Conservation (phyloP, 92 coral and sea anemone species). For the Bergia sp. region DNA sequence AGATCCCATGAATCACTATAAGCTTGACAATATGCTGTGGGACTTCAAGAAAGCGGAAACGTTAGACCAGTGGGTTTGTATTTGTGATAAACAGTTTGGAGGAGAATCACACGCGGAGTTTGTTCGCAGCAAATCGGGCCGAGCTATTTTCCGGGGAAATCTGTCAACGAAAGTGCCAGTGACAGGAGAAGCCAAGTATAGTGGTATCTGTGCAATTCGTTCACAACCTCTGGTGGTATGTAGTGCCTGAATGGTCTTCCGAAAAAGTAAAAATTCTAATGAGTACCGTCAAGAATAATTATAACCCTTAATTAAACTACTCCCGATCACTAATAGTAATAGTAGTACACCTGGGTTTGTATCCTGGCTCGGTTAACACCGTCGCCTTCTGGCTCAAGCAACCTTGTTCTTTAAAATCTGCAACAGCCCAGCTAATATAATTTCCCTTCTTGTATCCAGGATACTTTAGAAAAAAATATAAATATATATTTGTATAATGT, state of each 20-base stretch:
- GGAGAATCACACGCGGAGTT: conserved; percentile 87
- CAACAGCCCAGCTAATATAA: no score
- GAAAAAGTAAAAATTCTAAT: no score
- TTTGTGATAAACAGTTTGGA: conserved; percentile 90
- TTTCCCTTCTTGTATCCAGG: no score
- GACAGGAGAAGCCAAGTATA: conserved; percentile 81
- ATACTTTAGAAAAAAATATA: no score
- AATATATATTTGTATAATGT: no score
- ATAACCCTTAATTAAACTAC: no score
- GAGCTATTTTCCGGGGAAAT: conserved; percentile 82
- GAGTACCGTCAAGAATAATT: no score
- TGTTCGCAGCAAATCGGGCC: conserved; percentile 73
- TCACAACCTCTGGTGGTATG: conserved; percentile 89
- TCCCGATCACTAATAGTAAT: no score
- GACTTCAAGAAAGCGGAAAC: conserved; percentile 75
- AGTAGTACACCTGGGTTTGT: no score
- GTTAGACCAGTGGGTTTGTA: conserved; percentile 79
- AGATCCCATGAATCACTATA: conserved; percentile 84
- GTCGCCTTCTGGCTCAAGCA: no score
- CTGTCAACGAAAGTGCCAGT: conserved; percentile 85
- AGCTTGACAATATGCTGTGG: conserved; percentile 85
- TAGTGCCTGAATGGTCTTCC: not conserved
- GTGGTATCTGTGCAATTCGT: conserved; percentile 92
- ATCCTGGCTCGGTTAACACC: no score
- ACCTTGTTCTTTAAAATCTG: no score